phyloP scores from a whole-genome alignment of 2,113 vertebrate genomes.

The Aegypius monachus region DNA sequence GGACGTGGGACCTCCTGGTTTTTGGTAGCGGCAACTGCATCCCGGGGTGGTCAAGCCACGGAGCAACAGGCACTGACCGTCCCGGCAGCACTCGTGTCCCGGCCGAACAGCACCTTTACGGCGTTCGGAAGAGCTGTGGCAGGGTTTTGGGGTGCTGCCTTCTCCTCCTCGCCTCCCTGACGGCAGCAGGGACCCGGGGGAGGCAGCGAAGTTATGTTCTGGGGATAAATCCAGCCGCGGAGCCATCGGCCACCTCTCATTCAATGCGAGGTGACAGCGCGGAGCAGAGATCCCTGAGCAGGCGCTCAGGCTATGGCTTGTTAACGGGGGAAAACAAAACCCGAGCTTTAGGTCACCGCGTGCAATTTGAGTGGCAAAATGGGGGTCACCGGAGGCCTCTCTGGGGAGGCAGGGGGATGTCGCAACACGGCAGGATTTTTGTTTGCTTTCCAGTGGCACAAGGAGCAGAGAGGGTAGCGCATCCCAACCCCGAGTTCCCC shows the following conservation, averaged over 20 bases:
- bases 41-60: accelerated
- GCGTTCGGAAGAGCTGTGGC: accelerated
- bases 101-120: accelerated
- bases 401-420: background rate
- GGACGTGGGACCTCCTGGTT: background rate
- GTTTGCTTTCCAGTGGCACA: background rate
- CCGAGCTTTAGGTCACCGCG: background rate
- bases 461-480: accelerated
- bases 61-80: accelerated
- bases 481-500: background rate
- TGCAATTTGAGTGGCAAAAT: background rate
- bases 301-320: background rate
- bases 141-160: background rate
- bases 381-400: background rate
- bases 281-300: background rate
- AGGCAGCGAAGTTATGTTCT: background rate
- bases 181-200: background rate
- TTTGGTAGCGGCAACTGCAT: background rate
- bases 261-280: background rate
- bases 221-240: background rate
- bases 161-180: background rate
- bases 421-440: background rate
- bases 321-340: background rate
- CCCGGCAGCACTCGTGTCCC: background rate
- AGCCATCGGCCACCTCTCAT: background rate